Percentiles rank a stretch among this genome's conserved stretches.
Evolutionary conservation across 2,888 invertebrate genomes (phyloP).

Genomic region (Tinea trinotella): DNA sequence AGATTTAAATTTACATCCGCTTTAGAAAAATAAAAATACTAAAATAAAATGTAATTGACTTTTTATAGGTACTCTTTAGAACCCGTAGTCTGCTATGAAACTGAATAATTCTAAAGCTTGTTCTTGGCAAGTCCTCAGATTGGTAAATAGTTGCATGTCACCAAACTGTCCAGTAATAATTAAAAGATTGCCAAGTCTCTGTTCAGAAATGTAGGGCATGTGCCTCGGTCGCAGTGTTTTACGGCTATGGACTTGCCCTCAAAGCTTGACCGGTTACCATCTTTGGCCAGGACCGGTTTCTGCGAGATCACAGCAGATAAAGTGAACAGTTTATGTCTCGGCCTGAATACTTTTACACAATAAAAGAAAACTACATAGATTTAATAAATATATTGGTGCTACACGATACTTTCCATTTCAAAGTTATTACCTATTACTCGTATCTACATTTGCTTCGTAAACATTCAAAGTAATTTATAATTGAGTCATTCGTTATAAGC

Average conservation of each 20-base stretch:
- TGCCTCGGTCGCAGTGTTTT: constrained; percentile 24
- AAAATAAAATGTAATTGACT: no score
- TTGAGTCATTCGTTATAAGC: constrained; percentile 5
- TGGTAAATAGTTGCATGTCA: no score
- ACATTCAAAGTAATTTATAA: neutral
- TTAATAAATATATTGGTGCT: neutral
- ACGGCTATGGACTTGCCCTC: constrained; percentile 48
- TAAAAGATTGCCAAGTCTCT: neutral
- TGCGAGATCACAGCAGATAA: constrained; percentile 32
- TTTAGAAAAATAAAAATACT: no score
- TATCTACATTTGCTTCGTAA: neutral
- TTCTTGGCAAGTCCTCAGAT: no score
- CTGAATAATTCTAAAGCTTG: no score
- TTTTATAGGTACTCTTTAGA: no score
- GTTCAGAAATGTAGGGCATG: constrained; percentile 44
- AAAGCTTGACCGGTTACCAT: constrained; percentile 60
- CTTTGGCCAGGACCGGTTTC: constrained; percentile 63
- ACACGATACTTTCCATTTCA: neutral
- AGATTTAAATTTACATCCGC: no score
- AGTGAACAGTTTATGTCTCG: constrained; percentile 19
- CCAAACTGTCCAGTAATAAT: no score
- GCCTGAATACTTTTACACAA: neutral
- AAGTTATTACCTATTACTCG: no score
- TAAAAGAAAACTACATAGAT: neutral
- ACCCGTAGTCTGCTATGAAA: no score